A percentile compares a stretch with the other conserved stretches of the same genome.
Conservation (phyloP, 2,888 invertebrate species). For the Mimumesa dahlbomi region DNA sequence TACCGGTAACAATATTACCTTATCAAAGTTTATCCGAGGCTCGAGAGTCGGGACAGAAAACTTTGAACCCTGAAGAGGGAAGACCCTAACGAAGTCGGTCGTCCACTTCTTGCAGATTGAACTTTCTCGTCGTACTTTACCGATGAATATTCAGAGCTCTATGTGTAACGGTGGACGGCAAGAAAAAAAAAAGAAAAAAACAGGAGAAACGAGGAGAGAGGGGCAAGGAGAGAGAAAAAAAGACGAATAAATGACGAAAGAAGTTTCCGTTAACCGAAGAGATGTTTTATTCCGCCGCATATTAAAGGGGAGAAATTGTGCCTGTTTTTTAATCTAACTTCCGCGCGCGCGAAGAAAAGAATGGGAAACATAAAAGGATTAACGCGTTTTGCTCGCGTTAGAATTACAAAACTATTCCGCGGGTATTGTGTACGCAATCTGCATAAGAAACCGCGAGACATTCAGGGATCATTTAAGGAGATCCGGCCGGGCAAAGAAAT, state of each 20-base stretch:
- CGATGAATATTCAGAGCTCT: constrained; percentile 59
- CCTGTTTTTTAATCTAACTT: constrained; percentile 10
- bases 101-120: constrained; percentile 54
- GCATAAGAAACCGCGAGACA: constrained; percentile 37
- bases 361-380: constrained; percentile 14
- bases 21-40: constrained; percentile 55
- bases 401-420: constrained; percentile 28
- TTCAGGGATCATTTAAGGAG: no score
- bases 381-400: constrained; percentile 3
- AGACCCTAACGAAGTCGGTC: constrained; percentile 55
- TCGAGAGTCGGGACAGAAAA: constrained; percentile 40
- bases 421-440: constrained; percentile 29
- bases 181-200: constrained; percentile 15
- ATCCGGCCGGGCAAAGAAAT: no score
- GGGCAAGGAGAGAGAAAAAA: no score
- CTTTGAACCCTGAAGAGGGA: constrained; percentile 39
- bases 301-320: constrained; percentile 40
- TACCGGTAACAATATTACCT: constrained; percentile 56
- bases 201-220: no score
- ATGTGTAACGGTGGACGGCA: constrained; percentile 40
- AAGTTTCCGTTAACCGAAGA: constrained; percentile 32
- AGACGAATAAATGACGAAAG: background rate
- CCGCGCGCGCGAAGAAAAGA: background rate
- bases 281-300: constrained; percentile 40
- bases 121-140: constrained; percentile 51